phyloP scores from a whole-genome alignment of 2,113 vertebrate genomes.

The Peucedramus taeniatus region DNA sequence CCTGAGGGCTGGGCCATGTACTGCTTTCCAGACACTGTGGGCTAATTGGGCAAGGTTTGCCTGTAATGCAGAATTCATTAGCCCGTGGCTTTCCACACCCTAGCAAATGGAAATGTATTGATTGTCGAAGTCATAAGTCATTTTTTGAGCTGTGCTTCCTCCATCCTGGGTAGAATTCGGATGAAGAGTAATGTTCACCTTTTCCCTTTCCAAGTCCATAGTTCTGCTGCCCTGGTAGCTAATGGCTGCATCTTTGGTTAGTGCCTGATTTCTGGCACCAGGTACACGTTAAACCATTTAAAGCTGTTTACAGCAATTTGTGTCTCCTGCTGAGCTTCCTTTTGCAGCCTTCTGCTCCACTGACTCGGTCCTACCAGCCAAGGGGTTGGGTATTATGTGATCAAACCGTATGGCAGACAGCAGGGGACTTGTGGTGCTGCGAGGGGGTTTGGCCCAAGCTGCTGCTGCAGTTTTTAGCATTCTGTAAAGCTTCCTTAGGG shows the following conservation, averaged over 20 bases:
- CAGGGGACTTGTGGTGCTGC: background rate
- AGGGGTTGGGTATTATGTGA: background rate
- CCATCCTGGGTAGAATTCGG: background rate
- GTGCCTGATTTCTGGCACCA: background rate
- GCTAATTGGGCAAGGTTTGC: background rate
- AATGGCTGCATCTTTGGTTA: background rate
- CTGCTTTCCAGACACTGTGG: fast-evolving
- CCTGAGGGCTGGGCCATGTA: background rate
- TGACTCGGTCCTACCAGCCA: background rate
- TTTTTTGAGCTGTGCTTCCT: background rate
- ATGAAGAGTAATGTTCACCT: background rate
- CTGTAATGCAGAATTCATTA: background rate
- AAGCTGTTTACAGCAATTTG: background rate
- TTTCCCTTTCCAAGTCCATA: background rate
- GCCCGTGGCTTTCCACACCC: background rate
- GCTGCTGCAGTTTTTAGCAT: background rate
- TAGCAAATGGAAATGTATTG: background rate
- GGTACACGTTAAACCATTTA: background rate
- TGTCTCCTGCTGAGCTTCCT: background rate
- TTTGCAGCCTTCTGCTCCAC: background rate
- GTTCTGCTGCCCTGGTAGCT: background rate
- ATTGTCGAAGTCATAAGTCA: background rate
- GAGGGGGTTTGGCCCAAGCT: background rate
- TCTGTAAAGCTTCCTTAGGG: background rate
- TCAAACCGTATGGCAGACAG: background rate